Evolutionary conservation across 2,797 vertebrate species (phyloP), one percentile per base, ranked within the genome.

Genomic region (Paguma larvata): DNA sequence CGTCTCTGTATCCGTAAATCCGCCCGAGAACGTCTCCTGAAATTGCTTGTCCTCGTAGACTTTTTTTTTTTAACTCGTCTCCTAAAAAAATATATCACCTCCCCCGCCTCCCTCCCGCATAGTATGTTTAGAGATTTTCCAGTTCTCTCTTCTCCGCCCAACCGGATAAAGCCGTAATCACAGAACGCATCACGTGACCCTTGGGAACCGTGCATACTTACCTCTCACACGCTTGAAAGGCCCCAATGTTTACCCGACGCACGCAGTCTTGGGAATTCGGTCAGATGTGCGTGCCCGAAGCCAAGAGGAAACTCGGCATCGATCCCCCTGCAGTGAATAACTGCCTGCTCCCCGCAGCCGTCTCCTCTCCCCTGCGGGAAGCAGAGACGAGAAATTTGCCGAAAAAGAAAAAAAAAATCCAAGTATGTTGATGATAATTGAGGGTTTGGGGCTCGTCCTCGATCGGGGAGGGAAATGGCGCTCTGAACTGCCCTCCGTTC

Each of bases 121-220:
- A n/a, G 8, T n/a, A 7, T 38, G 23, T 84, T 38, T 30, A 25
- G 41, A 65, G 8, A 32, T 38, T 63, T 8, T 8, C 6, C 1
- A 0, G 1, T 63, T 25, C 23, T n/a, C 0, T n/a, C 38, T 15
- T 38, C 25, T 51, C 25, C 1, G 0, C 2, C 6, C 13, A 6
- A 0, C 11, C 0, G 0, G 0, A 8, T 1, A n/a, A 19, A 75
- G 14, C 32, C 5, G 0, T 16, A 41, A 27, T 88, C 67, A 15
- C 0, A 8, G 14, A 34, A 14, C 5, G 0, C 3, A 0, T n/a
- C 13, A 0, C 0, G 59, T 67, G 38, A 13, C 19, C 9, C 27
- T 15, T 15, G 53, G 78, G 25, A 46, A 59, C 59, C 8, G 3
- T 12, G 77, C 59, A 0, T 9, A 5, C 44, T 4, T n/a, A 3